These are phyloP conservation scores for Colius striatus DNA, from an alignment of 2,113 vertebrate species.

Conservation along the genomic window DNA sequence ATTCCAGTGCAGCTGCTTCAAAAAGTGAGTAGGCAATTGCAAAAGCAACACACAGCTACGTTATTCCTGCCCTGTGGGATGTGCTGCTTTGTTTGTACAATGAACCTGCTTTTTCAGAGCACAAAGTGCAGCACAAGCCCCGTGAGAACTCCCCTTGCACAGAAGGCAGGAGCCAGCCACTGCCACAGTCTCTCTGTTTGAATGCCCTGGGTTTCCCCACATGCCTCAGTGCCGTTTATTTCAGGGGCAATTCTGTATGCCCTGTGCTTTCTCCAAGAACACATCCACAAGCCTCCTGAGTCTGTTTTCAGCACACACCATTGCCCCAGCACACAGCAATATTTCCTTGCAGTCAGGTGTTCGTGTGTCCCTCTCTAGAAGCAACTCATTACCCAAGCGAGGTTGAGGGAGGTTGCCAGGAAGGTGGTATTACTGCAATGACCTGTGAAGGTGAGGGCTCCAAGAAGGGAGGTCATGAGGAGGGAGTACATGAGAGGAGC, in stretches of 20 bases:
- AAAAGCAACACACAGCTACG: not conserved
- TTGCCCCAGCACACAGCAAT: not conserved
- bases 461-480: not conserved
- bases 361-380: slow-evolving; percentile 30
- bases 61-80: not conserved
- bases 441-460: slow-evolving; percentile 61
- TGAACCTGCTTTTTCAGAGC: not conserved
- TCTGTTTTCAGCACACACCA: not conserved
- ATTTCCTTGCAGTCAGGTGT: slow-evolving; percentile 7
- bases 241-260: not conserved
- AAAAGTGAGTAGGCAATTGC: not conserved
- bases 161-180: not conserved
- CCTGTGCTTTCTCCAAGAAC: not conserved
- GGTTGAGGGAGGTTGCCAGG: slow-evolving; percentile 26
- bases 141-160: not conserved
- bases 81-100: not conserved
- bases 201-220: not conserved
- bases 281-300: not conserved
- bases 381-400: slow-evolving; percentile 14
- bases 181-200: not conserved
- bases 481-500: not conserved
- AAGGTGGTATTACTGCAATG: not conserved
- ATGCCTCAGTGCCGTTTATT: not conserved
- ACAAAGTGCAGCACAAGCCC: not conserved
- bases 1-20: not conserved